phyloP scores from a whole-genome alignment of 2,113 vertebrate genomes.

The Martes martes region DNA sequence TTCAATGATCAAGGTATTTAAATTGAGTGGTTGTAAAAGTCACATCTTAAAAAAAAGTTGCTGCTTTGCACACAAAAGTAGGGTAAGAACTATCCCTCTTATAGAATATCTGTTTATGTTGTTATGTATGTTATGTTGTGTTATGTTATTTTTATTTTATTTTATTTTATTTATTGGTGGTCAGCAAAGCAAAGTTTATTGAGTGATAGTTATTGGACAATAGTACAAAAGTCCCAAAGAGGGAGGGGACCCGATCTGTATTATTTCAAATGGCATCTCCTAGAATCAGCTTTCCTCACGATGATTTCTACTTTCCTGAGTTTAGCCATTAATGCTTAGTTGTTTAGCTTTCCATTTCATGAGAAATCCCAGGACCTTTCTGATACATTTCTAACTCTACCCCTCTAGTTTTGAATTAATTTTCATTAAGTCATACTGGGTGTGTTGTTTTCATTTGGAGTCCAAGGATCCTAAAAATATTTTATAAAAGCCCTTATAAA shows the following conservation, averaged over 20 bases:
- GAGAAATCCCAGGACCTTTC: not conserved
- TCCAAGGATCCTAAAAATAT: not conserved
- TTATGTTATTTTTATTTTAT: too few species aligned
- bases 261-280: not conserved
- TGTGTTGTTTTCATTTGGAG: not conserved
- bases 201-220: not conserved
- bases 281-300: not conserved
- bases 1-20: not conserved
- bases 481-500: not conserved
- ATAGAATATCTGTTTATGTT: not conserved
- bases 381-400: not conserved
- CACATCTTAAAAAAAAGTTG: not conserved
- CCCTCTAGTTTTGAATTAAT: not conserved
- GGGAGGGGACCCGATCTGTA: not conserved
- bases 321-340: not conserved
- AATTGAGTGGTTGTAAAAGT: not conserved
- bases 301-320: not conserved
- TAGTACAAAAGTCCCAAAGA: not conserved
- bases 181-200: not conserved
- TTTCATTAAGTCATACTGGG: slow-evolving; percentile 4
- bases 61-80: not conserved
- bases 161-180: not conserved
- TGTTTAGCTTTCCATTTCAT: not conserved
- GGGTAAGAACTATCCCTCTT: not conserved
- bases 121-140: too few species aligned